Base-by-base conservation (phyloP, 1,140 invertebrate species). In the Drosophila leontia region DNA sequence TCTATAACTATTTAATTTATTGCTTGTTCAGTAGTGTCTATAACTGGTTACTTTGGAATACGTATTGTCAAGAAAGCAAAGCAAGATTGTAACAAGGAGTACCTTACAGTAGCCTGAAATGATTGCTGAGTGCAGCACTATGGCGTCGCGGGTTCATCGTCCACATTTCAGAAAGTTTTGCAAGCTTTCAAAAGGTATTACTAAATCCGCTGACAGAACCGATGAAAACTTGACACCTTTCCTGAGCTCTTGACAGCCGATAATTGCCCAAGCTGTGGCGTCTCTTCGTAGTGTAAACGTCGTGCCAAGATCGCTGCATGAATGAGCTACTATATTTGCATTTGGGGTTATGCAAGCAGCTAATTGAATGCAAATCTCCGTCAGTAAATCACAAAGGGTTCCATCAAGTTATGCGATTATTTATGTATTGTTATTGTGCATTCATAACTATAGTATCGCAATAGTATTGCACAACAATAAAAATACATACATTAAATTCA, bases 171-270 rank as follows among this genome's bases (percentile, higher is more conserved):
- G 37, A 45, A 32, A 41, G 47, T 78, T 78, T 61, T 53, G 75
- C 75, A 70, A 72, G 34, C 48, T 51, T 44, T 60, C 44, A 53
- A 69, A 68, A 68, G 64, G 42, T 39, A 51, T 72, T 47, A 61
- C 39, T 63, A 65, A 74, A 42, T 53, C 57, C 42, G 39, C 71
- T 75, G 71, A 75, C 69, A 75, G 70, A 75, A 75, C 58, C 44
- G 51, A 50, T 48, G 69, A 55, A 74, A 74, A 74, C 71, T 62
- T 75, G 71, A 75, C 71, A 75, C 71, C 58, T 55, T 74, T 62
- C 67, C 68, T 47, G 42, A 71, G 42, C 35, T 68, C 39, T 69
- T 69, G 65, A 69, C 65, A 48, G 50, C 9, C 32, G 68, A 71
- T 71, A 71, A 71, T 71, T 71, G 35, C 50, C 26, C 15, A 71